A percentile compares a stretch with the other conserved stretches of the same genome.
Evolutionary conservation across 2,113 vertebrate genomes (phyloP).

Genomic region (Boulengerochromis microlepis): DNA sequence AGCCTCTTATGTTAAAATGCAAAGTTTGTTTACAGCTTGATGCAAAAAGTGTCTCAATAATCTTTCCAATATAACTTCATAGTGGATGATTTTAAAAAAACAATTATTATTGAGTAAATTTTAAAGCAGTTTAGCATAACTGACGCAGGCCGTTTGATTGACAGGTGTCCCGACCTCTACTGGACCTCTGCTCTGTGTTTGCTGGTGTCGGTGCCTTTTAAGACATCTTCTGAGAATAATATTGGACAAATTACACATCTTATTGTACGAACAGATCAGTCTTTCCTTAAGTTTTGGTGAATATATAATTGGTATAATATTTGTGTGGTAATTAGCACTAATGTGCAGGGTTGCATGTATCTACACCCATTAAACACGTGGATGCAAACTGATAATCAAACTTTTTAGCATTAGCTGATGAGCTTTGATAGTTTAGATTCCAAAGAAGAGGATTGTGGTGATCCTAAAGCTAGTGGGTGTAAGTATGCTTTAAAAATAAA

Average conservation of each 20-base stretch:
- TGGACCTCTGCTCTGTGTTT: accelerated
- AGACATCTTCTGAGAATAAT: neutral
- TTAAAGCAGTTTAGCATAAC: neutral
- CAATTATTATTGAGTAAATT: neutral
- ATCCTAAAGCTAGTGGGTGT: neutral
- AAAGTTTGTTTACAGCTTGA: neutral
- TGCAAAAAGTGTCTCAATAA: neutral
- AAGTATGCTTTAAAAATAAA: neutral
- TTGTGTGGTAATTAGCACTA: neutral
- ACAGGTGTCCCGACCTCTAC: neutral
- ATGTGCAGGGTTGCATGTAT: accelerated
- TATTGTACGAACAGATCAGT: neutral
- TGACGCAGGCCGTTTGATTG: neutral
- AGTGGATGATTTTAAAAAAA: neutral
- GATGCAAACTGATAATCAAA: neutral
- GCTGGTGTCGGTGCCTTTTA: neutral
- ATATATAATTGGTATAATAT: neutral
- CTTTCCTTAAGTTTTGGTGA: neutral
- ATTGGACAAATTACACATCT: neutral
- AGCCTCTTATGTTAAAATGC: neutral
- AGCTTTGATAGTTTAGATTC: neutral
- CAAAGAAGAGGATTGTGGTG: accelerated
- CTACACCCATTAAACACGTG: neutral
- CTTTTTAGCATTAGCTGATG: neutral
- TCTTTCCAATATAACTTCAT: neutral